These are phyloP conservation scores for Menidia menidia DNA, from an alignment of 2,797 vertebrate genomes.

Conservation along the genomic window DNA sequence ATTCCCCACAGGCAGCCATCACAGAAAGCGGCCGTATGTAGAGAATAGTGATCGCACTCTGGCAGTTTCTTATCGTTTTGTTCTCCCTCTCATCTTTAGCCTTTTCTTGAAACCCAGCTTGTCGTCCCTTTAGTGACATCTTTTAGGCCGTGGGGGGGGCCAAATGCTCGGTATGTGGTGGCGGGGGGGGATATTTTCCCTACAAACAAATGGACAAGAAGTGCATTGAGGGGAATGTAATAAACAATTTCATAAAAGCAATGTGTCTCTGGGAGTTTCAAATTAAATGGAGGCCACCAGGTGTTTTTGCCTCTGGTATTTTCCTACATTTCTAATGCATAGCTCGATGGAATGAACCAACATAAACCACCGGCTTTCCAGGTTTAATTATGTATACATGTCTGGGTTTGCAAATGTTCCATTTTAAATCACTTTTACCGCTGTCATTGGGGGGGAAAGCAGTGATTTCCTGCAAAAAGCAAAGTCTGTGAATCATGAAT, in stretches of 20 bases:
- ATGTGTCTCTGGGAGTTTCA: background rate
- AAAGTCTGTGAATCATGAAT: too few species aligned
- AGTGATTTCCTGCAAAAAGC: too few species aligned
- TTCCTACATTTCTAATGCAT: slow-evolving; percentile 19
- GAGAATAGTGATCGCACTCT: slow-evolving; percentile 54
- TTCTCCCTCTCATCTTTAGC: slow-evolving; percentile 29
- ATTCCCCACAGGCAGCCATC: slow-evolving; percentile 67
- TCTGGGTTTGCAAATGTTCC: too few species aligned
- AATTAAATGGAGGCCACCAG: slow-evolving; percentile 38
- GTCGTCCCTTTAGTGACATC: slow-evolving; percentile 19
- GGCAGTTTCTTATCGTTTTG: slow-evolving; percentile 38
- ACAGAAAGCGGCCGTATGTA: slow-evolving; percentile 65
- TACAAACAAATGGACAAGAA: slow-evolving; percentile 32
- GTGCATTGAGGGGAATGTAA: slow-evolving; percentile 14
- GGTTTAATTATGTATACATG: too few species aligned
- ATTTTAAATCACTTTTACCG: too few species aligned
- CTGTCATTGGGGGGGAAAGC: too few species aligned
- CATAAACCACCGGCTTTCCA: too few species aligned
- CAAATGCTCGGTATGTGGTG: slow-evolving; percentile 2
- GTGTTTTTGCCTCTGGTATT: slow-evolving; percentile 51
- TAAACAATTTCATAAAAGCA: slow-evolving; percentile 34
- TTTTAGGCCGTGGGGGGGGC: slow-evolving; percentile 3
- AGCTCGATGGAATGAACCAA: too few species aligned
- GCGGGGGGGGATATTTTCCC: slow-evolving; percentile 19
- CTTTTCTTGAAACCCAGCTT: slow-evolving; percentile 5